phyloP scores from a whole-genome alignment of 2,888 invertebrate species.

The Drosophila meridiana region DNA sequence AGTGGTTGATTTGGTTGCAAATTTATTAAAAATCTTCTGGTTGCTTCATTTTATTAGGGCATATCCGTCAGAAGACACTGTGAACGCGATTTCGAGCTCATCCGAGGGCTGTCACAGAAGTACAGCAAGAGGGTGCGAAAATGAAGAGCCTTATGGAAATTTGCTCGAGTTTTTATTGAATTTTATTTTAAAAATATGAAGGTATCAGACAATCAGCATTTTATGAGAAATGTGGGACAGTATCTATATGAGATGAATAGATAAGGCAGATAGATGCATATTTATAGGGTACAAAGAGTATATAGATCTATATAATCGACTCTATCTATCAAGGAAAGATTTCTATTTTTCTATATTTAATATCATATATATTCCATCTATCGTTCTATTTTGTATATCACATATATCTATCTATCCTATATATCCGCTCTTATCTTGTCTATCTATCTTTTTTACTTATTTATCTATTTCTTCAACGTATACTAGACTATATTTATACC shows the following conservation, averaged over 20 bases:
- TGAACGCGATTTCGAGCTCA: constrained; percentile 6
- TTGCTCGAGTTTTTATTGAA: not conserved
- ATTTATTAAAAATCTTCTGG: constrained; percentile 82
- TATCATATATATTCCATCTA: not conserved
- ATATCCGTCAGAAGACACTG: constrained; percentile 65
- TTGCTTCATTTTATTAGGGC: constrained; percentile 74
- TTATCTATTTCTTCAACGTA: not conserved
- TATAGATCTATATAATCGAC: too few species aligned
- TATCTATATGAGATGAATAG: not conserved
- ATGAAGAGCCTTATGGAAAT: not conserved
- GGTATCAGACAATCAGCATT: not conserved
- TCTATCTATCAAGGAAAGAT: too few species aligned
- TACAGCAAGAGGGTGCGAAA: not conserved
- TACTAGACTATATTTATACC: not conserved
- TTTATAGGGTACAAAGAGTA: too few species aligned
- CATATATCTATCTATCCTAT: not conserved
- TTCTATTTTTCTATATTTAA: not conserved
- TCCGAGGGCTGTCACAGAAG: constrained; percentile 43
- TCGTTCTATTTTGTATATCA: not conserved
- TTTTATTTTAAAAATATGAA: not conserved
- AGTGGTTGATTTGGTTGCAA: constrained; percentile 82
- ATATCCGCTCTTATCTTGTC: not conserved
- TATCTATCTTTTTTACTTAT: not conserved
- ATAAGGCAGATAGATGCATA: not conserved
- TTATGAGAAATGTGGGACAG: not conserved